These are phyloP conservation scores for Drosophila sucinea DNA, from an alignment of 1,140 invertebrate species.

Conservation along the genomic window DNA sequence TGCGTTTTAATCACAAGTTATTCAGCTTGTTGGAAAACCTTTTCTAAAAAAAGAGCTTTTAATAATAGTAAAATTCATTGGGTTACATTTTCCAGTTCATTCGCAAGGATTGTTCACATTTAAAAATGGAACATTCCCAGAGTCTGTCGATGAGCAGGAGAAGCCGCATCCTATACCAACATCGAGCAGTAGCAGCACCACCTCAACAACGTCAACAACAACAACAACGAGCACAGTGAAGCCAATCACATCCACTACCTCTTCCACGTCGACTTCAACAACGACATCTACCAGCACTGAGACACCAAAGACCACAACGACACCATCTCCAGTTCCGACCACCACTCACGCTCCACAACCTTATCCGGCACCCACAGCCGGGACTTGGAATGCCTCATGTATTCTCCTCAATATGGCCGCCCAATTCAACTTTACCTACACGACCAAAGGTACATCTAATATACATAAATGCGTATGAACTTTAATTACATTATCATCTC, in stretches of 20 bases:
- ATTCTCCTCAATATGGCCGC: constrained; percentile 86
- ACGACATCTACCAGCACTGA: constrained; percentile 32
- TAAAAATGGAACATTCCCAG: constrained; percentile 32
- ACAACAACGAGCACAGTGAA: constrained; percentile 34
- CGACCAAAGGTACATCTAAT: constrained; percentile 74
- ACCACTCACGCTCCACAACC: constrained; percentile 75
- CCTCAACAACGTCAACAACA: constrained; percentile 44
- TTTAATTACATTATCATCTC: not conserved
- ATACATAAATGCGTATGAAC: not conserved
- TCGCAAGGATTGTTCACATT: constrained; percentile 48
- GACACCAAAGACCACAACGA: constrained; percentile 55
- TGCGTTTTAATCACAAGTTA: too few relatives aligned
- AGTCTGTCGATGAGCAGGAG: constrained; percentile 8
- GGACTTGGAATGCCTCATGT: constrained; percentile 85
- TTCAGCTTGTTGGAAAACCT: too few relatives aligned
- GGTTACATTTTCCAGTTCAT: constrained; percentile 38
- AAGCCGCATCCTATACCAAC: constrained; percentile 1
- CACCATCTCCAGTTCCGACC: constrained; percentile 51
- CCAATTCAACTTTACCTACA: constrained; percentile 86
- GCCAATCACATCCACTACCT: constrained; percentile 31
- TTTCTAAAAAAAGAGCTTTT: too few relatives aligned
- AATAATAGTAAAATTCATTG: not conserved
- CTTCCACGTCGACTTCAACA: constrained; percentile 27
- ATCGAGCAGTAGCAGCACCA: constrained; percentile 26
- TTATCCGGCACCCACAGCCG: constrained; percentile 83